phyloP scores from a whole-genome alignment of 1,140 invertebrate species.

The Dreissena polymorpha region DNA sequence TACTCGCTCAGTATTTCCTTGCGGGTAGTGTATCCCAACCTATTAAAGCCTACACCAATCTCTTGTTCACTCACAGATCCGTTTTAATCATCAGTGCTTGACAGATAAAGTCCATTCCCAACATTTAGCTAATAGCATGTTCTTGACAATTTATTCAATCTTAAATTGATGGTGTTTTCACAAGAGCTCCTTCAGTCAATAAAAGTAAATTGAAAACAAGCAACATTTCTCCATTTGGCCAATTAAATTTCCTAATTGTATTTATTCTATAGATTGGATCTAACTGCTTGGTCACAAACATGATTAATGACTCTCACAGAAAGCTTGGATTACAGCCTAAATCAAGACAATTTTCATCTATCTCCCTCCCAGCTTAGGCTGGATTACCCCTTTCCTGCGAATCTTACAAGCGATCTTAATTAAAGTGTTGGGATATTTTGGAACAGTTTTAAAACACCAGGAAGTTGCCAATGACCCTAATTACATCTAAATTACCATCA shows the following conservation, averaged over 20 bases:
- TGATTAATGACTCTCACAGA: constrained; percentile 43
- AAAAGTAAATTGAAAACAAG: constrained; percentile 54
- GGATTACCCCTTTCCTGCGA: constrained; percentile 21
- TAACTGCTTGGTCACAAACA: background rate
- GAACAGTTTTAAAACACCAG: background rate
- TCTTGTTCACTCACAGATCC: background rate
- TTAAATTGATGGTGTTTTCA: constrained; percentile 36
- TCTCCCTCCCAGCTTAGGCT: constrained; percentile 15
- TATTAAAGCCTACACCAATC: too few species aligned
- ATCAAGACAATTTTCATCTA: constrained; percentile 52
- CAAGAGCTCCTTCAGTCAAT: constrained; percentile 33
- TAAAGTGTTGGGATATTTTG: background rate
- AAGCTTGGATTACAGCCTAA: constrained; percentile 27
- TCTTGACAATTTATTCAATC: constrained; percentile 42
- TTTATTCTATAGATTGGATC: constrained; percentile 55
- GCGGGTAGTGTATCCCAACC: too few species aligned
- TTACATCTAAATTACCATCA: background rate
- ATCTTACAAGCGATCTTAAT: constrained; percentile 19
- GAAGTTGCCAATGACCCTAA: background rate
- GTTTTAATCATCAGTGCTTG: constrained; percentile 35
- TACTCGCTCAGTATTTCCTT: too few species aligned
- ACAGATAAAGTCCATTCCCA: constrained; percentile 25
- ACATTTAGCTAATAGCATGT: constrained; percentile 23
- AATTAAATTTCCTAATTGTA: constrained; percentile 54
- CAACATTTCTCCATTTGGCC: constrained; percentile 20